Base-by-base conservation (phyloP, 2,113 vertebrate genomes). In the Eulacestoma nigropectus region DNA sequence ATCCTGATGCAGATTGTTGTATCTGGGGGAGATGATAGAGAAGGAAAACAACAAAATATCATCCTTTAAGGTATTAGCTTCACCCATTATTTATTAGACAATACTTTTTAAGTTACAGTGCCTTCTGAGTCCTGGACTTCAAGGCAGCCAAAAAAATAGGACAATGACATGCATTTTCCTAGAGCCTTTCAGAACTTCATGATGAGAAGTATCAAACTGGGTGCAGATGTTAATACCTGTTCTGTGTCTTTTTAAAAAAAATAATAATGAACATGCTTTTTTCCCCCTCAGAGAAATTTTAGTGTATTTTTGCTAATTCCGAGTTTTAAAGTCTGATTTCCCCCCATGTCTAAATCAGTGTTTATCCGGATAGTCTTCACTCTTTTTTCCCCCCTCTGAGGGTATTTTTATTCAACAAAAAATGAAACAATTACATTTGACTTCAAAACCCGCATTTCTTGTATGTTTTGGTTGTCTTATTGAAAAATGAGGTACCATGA, bases 1-100 rank as follows among this genome's bases (percentile, higher is more conserved):
- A 70, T 98, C 96, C 86, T 97, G 97, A 67, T 98, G 98, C 93
- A 99, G 96, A 89, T 98, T 97, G 84, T 91, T 94, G 95, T 99
- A 99, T 84, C 99, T 99, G 83, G 62, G 50, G 73, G 80, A 47
- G 67, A 72, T 30, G 64, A 96, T 17, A 86, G 59, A 70, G 53
- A 96, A 96, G 44, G 4, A 90, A 94, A 94, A 81, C 1, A 26
- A 14, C 22, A 60, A 76, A 80, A 70, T 21, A 52, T 9, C 1
- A 62, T 50, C 3, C 11, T 70, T 77, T 70, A 30, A 52, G 17
- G 7, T 15, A 39, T 30, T 53, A 55, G 7, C 8, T 64, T 76
- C 19, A 35, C 2, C 12, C 16, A 4, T 9, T 53, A 14, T 30
- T 87, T 37, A 72, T 52, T 62, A 41, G 1, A 19, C 10, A 55